Evolutionary conservation across 2,888 invertebrate genomes (phyloP).

Genomic region (Drosophila limbata): DNA sequence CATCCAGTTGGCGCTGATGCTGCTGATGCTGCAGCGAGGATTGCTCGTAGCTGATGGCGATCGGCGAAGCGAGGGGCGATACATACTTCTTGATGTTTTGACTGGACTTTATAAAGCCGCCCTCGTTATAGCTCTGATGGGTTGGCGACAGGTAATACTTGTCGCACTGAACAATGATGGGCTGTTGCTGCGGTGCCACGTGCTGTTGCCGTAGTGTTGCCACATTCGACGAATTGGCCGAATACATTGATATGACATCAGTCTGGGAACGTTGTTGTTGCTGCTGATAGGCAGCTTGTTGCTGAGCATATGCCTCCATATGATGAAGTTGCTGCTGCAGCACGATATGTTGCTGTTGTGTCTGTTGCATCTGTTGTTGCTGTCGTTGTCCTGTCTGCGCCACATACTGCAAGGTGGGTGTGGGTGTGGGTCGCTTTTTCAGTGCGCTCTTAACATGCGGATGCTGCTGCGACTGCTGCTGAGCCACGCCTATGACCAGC

Average conservation of each 20-base stretch:
- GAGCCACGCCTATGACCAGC: conserved; percentile 72
- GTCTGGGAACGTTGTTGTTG: conserved; percentile 44
- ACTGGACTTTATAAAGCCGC: conserved; percentile 84
- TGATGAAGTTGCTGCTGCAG: conserved; percentile 41
- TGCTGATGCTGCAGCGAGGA: conserved; percentile 51
- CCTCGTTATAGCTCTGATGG: conserved; percentile 82
- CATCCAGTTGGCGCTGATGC: conserved; percentile 70
- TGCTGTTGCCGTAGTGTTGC: conserved; percentile 81
- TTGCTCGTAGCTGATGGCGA: conserved; percentile 63
- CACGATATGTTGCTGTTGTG: conserved; percentile 37
- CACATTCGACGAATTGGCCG: conserved; percentile 82
- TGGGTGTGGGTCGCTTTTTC: conserved; percentile 78
- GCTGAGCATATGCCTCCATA: conserved; percentile 47
- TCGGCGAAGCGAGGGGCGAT: conserved; percentile 81
- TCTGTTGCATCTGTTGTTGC: conserved; percentile 15
- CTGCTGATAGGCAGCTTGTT: conserved; percentile 38
- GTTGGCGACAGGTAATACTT: conserved; percentile 84
- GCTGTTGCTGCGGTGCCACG: conserved; percentile 78
- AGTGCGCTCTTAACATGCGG: conserved; percentile 78
- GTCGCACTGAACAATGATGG: conserved; percentile 83
- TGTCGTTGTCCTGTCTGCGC: conserved; percentile 51
- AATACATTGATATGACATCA: conserved; percentile 79
- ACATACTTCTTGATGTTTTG: conserved; percentile 84
- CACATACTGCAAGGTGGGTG: conserved; percentile 54
- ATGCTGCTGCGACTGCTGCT: conserved; percentile 70